phyloP scores from a whole-genome alignment of 2,888 invertebrate genomes.

The Petrolisthes manimaculis region DNA sequence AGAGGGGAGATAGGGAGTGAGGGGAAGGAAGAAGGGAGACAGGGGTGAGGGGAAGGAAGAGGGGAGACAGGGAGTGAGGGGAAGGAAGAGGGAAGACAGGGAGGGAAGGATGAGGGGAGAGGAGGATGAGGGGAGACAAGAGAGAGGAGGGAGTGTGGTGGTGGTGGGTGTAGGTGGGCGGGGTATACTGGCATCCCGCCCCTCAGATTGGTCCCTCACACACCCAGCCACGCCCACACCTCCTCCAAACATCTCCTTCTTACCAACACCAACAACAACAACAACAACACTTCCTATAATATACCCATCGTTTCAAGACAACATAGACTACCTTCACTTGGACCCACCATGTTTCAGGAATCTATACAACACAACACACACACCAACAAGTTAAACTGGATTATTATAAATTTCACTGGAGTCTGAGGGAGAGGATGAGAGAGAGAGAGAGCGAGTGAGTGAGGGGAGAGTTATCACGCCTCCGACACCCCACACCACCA shows the following conservation, averaged over 20 bases:
- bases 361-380: no score
- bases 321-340: no score
- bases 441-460: background rate
- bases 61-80: no score
- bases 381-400: no score
- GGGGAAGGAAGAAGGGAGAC: no score
- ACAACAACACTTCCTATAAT: background rate
- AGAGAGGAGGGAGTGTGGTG: background rate
- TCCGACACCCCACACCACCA: conserved; percentile 24
- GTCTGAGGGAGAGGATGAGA: background rate
- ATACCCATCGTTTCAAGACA: no score
- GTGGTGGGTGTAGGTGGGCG: conserved; percentile 38
- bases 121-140: no score
- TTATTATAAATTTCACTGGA: background rate
- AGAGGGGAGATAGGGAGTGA: no score
- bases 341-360: no score
- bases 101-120: no score
- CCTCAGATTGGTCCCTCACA: conserved; percentile 37
- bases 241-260: background rate
- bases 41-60: no score
- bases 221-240: conserved; percentile 46
- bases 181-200: conserved; percentile 27
- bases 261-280: background rate
- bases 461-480: conserved; percentile 29
- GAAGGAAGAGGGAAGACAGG: no score